phyloP scores from a whole-genome alignment of 2,888 invertebrate genomes.

The Rosalia funebris region DNA sequence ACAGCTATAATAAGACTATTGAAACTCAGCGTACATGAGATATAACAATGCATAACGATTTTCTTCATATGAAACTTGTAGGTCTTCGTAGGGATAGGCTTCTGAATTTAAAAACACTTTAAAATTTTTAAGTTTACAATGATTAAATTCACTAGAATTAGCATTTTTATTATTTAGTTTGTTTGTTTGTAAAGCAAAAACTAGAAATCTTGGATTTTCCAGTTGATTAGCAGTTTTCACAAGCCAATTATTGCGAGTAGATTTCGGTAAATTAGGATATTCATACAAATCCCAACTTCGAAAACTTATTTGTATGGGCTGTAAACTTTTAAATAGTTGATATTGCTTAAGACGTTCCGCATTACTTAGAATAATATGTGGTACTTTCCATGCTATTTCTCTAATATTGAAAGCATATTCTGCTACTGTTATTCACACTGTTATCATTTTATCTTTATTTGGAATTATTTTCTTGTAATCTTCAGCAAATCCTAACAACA shows the following conservation, averaged over 20 bases:
- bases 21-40: constrained; percentile 47
- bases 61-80: constrained; percentile 47
- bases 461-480: constrained; percentile 44
- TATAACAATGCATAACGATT: constrained; percentile 45
- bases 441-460: constrained; percentile 47
- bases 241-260: constrained; percentile 53
- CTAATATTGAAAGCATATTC: constrained; percentile 28
- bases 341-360: constrained; percentile 37
- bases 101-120: constrained; percentile 56
- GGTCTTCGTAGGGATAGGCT: constrained; percentile 54
- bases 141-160: constrained; percentile 41
- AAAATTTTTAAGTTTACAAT: constrained; percentile 54
- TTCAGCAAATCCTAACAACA: constrained; percentile 41
- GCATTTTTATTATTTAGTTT: constrained; percentile 46
- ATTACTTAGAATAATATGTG: constrained; percentile 39
- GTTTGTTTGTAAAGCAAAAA: constrained; percentile 57
- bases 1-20: constrained; percentile 51
- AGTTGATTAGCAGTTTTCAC: constrained; percentile 51
- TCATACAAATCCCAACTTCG: constrained; percentile 59
- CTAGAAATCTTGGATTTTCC: constrained; percentile 59
- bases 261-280: constrained; percentile 55
- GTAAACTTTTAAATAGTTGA: constrained; percentile 30
- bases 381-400: constrained; percentile 42
- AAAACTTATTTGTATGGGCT: constrained; percentile 42
- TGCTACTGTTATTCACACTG: constrained; percentile 32